Evolutionary conservation across 1,140 invertebrate genomes (phyloP).

Genomic region (Fragariocoptes setiger): DNA sequence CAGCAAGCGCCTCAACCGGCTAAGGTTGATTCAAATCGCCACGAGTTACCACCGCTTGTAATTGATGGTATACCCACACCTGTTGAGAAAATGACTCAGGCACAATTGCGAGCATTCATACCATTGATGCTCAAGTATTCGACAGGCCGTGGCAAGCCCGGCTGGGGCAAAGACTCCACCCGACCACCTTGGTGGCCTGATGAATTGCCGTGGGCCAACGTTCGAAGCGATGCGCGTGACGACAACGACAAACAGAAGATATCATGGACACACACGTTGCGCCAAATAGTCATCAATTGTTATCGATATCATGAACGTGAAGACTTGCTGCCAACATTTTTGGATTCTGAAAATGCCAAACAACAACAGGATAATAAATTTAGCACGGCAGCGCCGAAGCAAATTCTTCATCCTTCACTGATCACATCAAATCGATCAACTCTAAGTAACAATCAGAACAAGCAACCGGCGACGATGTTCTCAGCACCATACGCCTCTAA

Average conservation of each 20-base stretch:
- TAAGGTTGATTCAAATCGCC: slow-evolving; percentile 60
- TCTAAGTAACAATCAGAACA: background rate
- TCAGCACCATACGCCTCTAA: slow-evolving; percentile 38
- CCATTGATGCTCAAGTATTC: slow-evolving; percentile 93
- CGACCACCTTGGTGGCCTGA: slow-evolving; percentile 88
- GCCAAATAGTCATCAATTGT: slow-evolving; percentile 89
- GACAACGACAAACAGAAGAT: slow-evolving; percentile 96
- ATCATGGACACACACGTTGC: slow-evolving; percentile 85
- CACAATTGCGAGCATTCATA: slow-evolving; percentile 76
- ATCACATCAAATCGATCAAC: background rate
- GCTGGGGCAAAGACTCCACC: slow-evolving; percentile 80
- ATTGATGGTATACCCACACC: slow-evolving; percentile 88
- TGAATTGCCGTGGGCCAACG: slow-evolving; percentile 86
- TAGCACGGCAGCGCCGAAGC: background rate
- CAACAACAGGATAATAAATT: background rate
- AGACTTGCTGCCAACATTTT: slow-evolving; percentile 71
- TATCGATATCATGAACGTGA: slow-evolving; percentile 88
- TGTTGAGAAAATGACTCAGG: slow-evolving; percentile 95
- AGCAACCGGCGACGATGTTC: background rate
- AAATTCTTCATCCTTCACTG: background rate
- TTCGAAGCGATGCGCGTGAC: slow-evolving; percentile 72
- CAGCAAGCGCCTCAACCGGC: slow-evolving; percentile 70
- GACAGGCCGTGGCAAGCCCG: slow-evolving; percentile 75
- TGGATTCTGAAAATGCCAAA: slow-evolving; percentile 42
- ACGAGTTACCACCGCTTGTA: slow-evolving; percentile 73